Percentiles rank a stretch among this genome's conserved stretches.
phyloP scores from a whole-genome alignment of 2,888 invertebrate genomes.

The Leptogaster cylindrica region DNA sequence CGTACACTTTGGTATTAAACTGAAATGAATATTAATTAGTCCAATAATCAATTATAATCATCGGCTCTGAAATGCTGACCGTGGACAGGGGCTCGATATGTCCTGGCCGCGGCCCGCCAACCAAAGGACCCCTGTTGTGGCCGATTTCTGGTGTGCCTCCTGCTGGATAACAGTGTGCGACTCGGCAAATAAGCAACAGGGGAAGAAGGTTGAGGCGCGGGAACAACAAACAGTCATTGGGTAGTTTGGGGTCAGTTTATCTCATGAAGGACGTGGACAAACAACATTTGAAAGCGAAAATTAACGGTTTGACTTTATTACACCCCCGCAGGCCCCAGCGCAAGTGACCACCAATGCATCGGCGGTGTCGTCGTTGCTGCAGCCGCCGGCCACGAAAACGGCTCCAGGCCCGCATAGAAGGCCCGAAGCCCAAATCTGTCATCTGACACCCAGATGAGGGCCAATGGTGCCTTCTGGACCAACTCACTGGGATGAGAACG shows the following conservation, averaged over 20 bases:
- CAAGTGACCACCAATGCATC: too few species aligned
- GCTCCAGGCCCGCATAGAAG: constrained; percentile 17
- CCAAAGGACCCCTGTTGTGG: constrained; percentile 4
- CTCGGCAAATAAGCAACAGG: constrained; percentile 18
- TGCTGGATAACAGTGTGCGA: constrained; percentile 2
- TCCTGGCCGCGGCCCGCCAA: not conserved
- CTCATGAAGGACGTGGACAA: constrained; percentile 10
- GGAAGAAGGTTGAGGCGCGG: constrained; percentile 1
- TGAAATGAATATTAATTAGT: constrained; percentile 39
- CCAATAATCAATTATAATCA: constrained; percentile 37
- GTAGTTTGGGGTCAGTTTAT: not conserved
- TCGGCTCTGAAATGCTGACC: not conserved
- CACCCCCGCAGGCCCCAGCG: not conserved
- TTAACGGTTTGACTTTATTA: constrained; percentile 29
- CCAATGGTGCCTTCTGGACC: not conserved
- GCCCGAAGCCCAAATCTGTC: constrained; percentile 4
- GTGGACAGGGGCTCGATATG: not conserved
- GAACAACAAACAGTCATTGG: not conserved
- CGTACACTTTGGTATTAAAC: constrained; percentile 33
- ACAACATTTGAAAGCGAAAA: constrained; percentile 14
- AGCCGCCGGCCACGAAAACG: not conserved
- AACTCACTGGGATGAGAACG: constrained; percentile 40
- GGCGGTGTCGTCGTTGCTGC: not conserved
- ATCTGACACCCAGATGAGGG: not conserved
- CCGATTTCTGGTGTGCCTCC: not conserved